phyloP scores from a whole-genome alignment of 2,797 vertebrate species.

The Gymnoscopelus braueri region DNA sequence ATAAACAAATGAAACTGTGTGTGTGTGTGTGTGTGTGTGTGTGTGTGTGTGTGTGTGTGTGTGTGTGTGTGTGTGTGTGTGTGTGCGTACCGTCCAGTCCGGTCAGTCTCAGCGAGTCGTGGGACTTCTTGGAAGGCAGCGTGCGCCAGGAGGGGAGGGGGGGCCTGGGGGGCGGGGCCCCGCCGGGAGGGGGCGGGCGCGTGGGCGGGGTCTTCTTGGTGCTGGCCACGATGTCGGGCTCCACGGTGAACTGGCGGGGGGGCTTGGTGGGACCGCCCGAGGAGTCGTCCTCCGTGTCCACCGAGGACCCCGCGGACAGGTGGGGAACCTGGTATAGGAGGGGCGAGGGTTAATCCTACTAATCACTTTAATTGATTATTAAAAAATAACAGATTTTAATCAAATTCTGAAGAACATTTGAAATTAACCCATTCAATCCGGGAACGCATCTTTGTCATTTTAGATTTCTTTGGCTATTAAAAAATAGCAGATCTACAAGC shows the following conservation, averaged over 20 bases:
- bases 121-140: constrained; percentile 90
- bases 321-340: too few species aligned
- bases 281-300: constrained; percentile 34
- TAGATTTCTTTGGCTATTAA: too few species aligned
- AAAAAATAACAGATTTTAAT: too few species aligned
- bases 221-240: constrained; percentile 98
- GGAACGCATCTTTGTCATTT: too few species aligned
- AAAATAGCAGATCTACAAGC: too few species aligned
- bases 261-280: constrained; percentile 86
- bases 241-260: constrained; percentile 88
- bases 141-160: constrained; percentile 90
- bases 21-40: too few species aligned
- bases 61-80: neutral
- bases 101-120: constrained; percentile 85
- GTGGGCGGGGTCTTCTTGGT: constrained; percentile 93
- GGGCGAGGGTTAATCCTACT: too few species aligned
- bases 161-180: constrained; percentile 90
- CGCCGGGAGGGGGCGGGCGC: constrained; percentile 89
- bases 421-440: too few species aligned
- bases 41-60: too few species aligned
- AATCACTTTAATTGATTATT: too few species aligned
- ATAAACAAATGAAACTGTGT: too few species aligned
- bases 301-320: constrained; percentile 69
- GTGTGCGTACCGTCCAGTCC: constrained; percentile 86
- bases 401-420: too few species aligned